Percentiles rank a stretch among this genome's conserved stretches.
Conservation (phyloP, 2,113 vertebrate genomes). For the Pseudonaja textilis region DNA sequence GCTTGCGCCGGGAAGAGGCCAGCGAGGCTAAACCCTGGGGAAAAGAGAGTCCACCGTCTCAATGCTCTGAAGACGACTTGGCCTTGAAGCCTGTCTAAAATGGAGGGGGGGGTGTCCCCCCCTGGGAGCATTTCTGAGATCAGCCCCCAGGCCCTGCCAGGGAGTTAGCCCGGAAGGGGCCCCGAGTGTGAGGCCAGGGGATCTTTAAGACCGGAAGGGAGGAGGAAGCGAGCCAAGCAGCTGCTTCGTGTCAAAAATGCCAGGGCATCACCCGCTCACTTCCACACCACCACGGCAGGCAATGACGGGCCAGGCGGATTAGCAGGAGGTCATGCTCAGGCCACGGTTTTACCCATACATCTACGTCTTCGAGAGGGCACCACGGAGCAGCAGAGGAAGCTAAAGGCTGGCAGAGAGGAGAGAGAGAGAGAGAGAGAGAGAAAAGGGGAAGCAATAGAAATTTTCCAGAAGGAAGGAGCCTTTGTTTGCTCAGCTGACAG, state of each 20-base stretch:
- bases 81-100: background rate
- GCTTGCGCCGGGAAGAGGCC: background rate
- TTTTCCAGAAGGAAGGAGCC: background rate
- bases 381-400: conserved; percentile 66
- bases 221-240: background rate
- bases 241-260: background rate
- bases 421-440: background rate
- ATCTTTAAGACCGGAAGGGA: background rate
- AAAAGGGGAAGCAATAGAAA: conserved; percentile 40
- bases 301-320: conserved; percentile 35
- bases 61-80: background rate
- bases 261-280: background rate
- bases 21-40: background rate
- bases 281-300: background rate
- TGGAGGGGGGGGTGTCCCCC: background rate
- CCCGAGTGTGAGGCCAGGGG: too few species aligned
- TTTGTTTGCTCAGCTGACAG: background rate
- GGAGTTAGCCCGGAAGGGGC: background rate
- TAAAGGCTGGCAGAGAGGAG: conserved; percentile 59
- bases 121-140: background rate
- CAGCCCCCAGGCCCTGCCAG: background rate
- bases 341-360: conserved; percentile 36
- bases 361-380: conserved; percentile 57
- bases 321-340: conserved; percentile 41
- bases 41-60: background rate